Evolutionary conservation across 2,888 invertebrate genomes (phyloP).

Genomic region (Caenorhabditis imperialis): DNA sequence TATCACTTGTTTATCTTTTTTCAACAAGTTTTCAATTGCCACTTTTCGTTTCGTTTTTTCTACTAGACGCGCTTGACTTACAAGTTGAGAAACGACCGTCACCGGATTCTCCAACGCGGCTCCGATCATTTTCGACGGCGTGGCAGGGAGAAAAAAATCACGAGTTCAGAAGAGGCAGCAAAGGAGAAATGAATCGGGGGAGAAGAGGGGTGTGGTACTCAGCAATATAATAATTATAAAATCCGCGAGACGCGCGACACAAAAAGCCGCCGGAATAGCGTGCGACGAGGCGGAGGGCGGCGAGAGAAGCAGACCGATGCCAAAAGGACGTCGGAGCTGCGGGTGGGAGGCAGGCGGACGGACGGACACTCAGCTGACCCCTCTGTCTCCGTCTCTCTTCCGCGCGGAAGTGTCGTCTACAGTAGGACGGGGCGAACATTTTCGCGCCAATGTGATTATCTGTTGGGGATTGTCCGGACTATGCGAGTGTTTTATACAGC

Average conservation of each 20-base stretch:
- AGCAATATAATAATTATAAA: slow-evolving; percentile 37
- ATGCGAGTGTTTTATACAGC: no score
- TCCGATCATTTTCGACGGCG: slow-evolving; percentile 34
- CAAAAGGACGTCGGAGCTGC: neutral
- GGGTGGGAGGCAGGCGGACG: neutral
- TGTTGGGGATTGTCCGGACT: no score
- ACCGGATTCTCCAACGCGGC: slow-evolving; percentile 38
- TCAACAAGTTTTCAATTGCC: no score
- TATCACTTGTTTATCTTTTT: neutral
- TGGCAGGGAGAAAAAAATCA: neutral
- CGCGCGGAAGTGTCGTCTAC: slow-evolving; percentile 39
- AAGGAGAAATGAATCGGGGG: slow-evolving; percentile 4
- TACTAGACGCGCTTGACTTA: no score
- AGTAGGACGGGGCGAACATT: no score
- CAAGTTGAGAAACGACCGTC: slow-evolving; percentile 23
- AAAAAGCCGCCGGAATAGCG: neutral
- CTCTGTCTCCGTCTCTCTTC: slow-evolving; percentile 19
- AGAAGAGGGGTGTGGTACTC: neutral
- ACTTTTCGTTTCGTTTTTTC: no score
- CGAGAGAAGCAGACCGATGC: neutral
- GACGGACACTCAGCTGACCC: slow-evolving; percentile 35
- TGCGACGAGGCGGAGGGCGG: neutral
- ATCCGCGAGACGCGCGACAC: neutral
- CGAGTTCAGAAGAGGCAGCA: neutral
- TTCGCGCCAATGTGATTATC: no score